Conservation (phyloP, 2,113 vertebrate species). For the Phoxinus phoxinus region DNA sequence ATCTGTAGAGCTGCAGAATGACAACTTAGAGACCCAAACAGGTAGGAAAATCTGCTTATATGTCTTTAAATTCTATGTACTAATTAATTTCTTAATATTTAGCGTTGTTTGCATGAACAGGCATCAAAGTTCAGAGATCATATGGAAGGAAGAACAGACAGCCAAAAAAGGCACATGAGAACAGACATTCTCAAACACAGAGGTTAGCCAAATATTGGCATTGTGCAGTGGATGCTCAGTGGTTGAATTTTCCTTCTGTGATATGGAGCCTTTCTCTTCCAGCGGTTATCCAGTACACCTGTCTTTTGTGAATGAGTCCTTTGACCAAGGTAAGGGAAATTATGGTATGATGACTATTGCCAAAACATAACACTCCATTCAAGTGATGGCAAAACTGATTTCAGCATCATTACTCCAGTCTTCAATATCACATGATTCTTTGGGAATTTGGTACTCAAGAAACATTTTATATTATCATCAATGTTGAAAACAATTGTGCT, state of each 20-base stretch:
- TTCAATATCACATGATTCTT: too few species aligned
- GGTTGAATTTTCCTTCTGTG: conserved; percentile 11
- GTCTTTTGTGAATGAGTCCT: conserved; percentile 69
- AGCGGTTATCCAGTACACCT: conserved; percentile 38
- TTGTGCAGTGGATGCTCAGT: not conserved
- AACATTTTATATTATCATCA: too few species aligned
- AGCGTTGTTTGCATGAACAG: conserved; percentile 46
- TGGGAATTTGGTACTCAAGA: too few species aligned
- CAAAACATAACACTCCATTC: not conserved
- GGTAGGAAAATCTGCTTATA: conserved; percentile 37
- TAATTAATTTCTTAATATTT: not conserved
- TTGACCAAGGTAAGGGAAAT: conserved; percentile 65
- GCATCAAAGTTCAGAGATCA: conserved; percentile 64
- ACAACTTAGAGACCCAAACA: not conserved
- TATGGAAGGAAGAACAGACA: conserved; percentile 51
- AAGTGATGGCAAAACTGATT: too few species aligned
- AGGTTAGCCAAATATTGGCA: conserved; percentile 30
- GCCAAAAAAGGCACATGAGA: conserved; percentile 8
- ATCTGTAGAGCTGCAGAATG: not conserved
- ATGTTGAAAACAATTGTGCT: too few species aligned
- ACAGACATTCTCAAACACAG: conserved; percentile 25
- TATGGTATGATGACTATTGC: not conserved
- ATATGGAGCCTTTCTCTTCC: conserved; percentile 23
- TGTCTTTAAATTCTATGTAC: not conserved
- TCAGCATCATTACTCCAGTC: too few species aligned